phyloP scores from a whole-genome alignment of 2,888 invertebrate species.

The Choreutis nemorana region DNA sequence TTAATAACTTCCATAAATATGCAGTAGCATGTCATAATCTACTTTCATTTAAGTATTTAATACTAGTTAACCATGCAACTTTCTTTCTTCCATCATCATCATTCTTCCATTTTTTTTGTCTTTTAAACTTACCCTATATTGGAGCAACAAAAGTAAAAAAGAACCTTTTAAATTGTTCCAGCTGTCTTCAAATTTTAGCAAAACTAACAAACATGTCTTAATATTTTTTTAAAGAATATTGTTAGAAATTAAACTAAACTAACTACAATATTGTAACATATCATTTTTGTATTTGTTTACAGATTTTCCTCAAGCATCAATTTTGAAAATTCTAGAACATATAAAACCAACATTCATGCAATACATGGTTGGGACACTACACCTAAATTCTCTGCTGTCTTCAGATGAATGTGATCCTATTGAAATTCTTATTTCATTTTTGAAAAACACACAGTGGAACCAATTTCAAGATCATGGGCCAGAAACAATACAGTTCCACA shows the following conservation, averaged over 20 bases:
- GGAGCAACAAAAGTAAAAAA: too few species aligned
- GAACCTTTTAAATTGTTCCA: too few species aligned
- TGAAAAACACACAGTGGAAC: constrained; percentile 26
- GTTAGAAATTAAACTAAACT: constrained; percentile 4
- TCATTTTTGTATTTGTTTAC: constrained; percentile 18
- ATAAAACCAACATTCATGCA: constrained; percentile 44
- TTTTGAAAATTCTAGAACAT: constrained; percentile 31
- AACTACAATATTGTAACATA: background rate
- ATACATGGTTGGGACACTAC: constrained; percentile 27
- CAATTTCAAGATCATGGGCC: constrained; percentile 16
- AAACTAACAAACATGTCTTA: too few species aligned
- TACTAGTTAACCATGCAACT: too few species aligned
- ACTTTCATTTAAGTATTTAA: too few species aligned
- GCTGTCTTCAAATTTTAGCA: too few species aligned
- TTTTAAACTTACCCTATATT: too few species aligned
- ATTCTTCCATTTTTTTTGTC: too few species aligned
- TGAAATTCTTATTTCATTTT: constrained; percentile 25
- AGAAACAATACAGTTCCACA: constrained; percentile 18
- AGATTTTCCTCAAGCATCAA: constrained; percentile 35
- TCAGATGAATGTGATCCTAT: constrained; percentile 28
- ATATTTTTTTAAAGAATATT: too few species aligned
- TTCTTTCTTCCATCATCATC: too few species aligned
- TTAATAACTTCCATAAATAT: too few species aligned
- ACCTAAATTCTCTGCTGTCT: constrained; percentile 24
- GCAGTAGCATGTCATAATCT: too few species aligned